phyloP scores from a whole-genome alignment of 1,140 invertebrate genomes.

The Cataglyphis hispanica region DNA sequence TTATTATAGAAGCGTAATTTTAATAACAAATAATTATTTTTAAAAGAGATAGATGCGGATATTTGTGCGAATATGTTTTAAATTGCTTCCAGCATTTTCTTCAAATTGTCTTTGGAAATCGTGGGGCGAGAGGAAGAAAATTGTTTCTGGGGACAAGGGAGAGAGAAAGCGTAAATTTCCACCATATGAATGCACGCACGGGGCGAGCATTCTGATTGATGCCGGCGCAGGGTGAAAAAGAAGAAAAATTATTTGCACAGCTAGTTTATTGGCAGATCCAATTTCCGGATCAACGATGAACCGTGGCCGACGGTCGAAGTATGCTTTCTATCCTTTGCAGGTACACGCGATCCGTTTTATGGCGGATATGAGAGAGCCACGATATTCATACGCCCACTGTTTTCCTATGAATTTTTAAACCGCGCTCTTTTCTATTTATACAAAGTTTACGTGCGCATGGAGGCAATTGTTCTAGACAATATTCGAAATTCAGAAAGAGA shows the following conservation, averaged over 20 bases:
- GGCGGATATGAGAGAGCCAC: slow-evolving; percentile 61
- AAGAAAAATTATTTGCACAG: slow-evolving; percentile 64
- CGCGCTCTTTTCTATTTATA: slow-evolving; percentile 58
- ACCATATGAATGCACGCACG: slow-evolving; percentile 23
- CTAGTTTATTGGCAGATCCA: slow-evolving; percentile 71
- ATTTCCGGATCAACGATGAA: slow-evolving; percentile 71
- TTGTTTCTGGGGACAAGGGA: slow-evolving; percentile 9
- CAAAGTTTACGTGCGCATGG: slow-evolving; percentile 31
- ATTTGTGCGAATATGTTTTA: neutral
- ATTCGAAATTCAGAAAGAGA: slow-evolving; percentile 4
- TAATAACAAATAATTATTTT: neutral
- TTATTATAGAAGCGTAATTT: no score
- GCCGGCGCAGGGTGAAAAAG: slow-evolving; percentile 27
- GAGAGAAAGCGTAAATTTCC: slow-evolving; percentile 44
- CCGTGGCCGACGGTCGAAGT: slow-evolving; percentile 60
- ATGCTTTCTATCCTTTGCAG: slow-evolving; percentile 32
- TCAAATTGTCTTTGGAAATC: neutral
- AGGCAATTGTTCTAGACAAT: neutral
- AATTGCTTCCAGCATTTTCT: neutral
- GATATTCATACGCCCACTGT: slow-evolving; percentile 42
- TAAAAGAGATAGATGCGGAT: no score
- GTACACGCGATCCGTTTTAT: slow-evolving; percentile 64
- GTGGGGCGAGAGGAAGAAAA: slow-evolving; percentile 5
- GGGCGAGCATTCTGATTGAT: slow-evolving; percentile 51
- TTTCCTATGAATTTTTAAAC: slow-evolving; percentile 62